Evolutionary conservation across 2,797 vertebrate species (phyloP), one percentile per base, ranked within the genome.

Genomic region (Mus minutoides): DNA sequence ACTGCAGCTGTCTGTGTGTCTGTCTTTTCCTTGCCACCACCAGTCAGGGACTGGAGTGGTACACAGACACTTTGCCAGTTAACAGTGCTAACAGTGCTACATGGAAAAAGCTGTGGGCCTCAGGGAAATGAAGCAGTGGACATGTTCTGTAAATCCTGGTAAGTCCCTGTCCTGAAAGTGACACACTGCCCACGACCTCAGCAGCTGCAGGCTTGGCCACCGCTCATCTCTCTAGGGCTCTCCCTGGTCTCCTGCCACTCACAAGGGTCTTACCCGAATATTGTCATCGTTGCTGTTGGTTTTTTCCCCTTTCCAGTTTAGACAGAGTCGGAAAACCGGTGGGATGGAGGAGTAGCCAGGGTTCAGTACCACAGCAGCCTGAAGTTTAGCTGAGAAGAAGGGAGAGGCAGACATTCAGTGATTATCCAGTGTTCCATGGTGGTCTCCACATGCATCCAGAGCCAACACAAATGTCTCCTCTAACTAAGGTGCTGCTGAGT

Each of bases 271-370:
- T 98, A 99, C 99, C 98, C 99, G 97, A 43, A 99, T 99, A 97
- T 99, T 99, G 98, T 99, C 99, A 0, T 99, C 99, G 0, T 99
- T 99, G 97, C 98, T 99, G 52, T 99, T 99, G 6, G 98, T 99
- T 71, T 99, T 98, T 96, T 99, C 99, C 49, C 99, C 99, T 97
- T 99, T 99, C 99, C 99, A 99, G 98, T 98, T 99, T 52, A 99
- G 99, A 82, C 98, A 99, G 22, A 99, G 99, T 93, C 99, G 99
- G 98, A 99, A 99, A 67, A 99, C 94, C 0, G 99, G 99, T 0
- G 99, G 99, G 96, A 99, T 97, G 0, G 99, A 99, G 82, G 99
- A 99, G 96, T 99, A 99, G 29, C 99, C 99, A 0, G 99, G 99
- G 92, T 99, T 99, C 97, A 99, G 90, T 91, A 99, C 99, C 87